These are phyloP conservation scores for Babyrousa celebensis DNA, from an alignment of 2,797 vertebrate genomes.

Conservation along the genomic window DNA sequence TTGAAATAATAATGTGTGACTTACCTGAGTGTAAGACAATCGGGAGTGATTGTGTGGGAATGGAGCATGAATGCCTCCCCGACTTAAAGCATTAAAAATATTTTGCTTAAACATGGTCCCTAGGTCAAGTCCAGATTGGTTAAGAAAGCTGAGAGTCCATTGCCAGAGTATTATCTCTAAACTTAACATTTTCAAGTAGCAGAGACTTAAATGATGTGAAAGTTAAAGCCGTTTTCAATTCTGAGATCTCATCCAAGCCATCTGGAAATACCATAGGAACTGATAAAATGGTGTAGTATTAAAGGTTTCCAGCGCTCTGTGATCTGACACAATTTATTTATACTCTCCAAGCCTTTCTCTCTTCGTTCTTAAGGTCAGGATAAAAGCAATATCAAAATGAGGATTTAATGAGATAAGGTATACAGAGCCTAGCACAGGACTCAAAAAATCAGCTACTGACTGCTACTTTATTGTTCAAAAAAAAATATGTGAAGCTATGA, in stretches of 20 bases:
- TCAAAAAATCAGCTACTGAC: not conserved
- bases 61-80: not conserved
- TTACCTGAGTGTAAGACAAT: not conserved
- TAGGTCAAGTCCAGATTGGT: not conserved
- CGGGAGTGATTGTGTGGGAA: not conserved
- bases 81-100: not conserved
- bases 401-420: not conserved
- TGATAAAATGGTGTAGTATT: not conserved
- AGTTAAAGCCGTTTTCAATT: not conserved
- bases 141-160: not conserved
- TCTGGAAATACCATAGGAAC: not conserved
- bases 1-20: not conserved
- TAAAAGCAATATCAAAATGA: not conserved
- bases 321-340: not conserved
- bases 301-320: not conserved
- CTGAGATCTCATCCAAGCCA: not conserved
- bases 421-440: not conserved
- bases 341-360: not conserved
- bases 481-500: not conserved
- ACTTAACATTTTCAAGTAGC: not conserved
- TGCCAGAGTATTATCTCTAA: not conserved
- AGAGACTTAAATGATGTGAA: constrained; percentile 36
- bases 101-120: not conserved
- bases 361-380: not conserved
- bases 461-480: not conserved